Base-by-base conservation (phyloP, 92 coral and sea anemone genomes). In the Diadumene lineata region DNA sequence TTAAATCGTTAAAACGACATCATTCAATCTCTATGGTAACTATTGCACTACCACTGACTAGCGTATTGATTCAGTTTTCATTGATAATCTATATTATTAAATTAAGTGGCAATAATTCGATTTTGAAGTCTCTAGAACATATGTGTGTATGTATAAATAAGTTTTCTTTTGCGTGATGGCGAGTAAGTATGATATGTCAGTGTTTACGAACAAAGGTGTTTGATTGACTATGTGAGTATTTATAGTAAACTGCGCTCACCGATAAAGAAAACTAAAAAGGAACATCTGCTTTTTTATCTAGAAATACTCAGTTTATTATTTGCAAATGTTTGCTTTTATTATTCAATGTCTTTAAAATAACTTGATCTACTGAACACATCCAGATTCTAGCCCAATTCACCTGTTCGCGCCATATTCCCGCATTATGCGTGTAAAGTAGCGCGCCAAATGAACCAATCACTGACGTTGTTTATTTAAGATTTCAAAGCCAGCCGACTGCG, bases 401-500 rank as follows among this genome's bases (percentile, higher is more conserved):
- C 68, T 62, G 68, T 53, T 2, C n/a, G 38, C 23, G 38, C 27
- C n/a, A n/a, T n/a, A 28, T 19, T 72, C 66, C 77, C 77, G 48
- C 48, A 4, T 38, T 50, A 61, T 32, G 18, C 77, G 46, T 56
- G 77, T 32, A 72, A 2, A 56, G n/a, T 72, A 56, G 31, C 24
- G 29, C 48, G 31, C 28, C 48, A 4, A 38, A 6, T 38, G 34
- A 3, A 29, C 46, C 55, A 72, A 32, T 66, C 77, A 72, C 56
- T 72, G 66, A 72, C 1, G 11, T 9, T 72, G 77, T 72, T 72
- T 72, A 72, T 55, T 48, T 34, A 62, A 32, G 50, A 32, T 23
- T 32, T 72, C 77, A 72, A 72, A 72, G 77, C 19, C 50, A 62
- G n/a, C 77, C 66, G 66, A 11, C 77, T 23, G 53, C 43, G 77